Evolutionary conservation across 2,888 invertebrate species (phyloP).

Genomic region (Diploptera punctata): DNA sequence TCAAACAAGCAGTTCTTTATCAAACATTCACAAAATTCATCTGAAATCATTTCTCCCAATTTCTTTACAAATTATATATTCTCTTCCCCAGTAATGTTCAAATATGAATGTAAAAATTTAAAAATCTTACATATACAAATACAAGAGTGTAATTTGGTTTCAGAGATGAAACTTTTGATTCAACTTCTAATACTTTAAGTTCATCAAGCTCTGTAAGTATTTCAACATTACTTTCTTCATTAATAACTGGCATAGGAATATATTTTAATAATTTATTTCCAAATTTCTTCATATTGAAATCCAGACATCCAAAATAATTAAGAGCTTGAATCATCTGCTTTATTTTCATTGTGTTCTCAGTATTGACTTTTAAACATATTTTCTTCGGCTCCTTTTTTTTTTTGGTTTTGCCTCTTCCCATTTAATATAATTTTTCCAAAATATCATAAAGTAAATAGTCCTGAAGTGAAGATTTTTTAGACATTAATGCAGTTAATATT

Average conservation of each 20-base stretch:
- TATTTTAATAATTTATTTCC: slow-evolving; percentile 63
- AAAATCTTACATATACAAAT: slow-evolving; percentile 53
- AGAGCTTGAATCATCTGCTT: slow-evolving; percentile 56
- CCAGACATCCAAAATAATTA: slow-evolving; percentile 54
- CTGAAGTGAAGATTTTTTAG: slow-evolving; percentile 57
- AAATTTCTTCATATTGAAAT: slow-evolving; percentile 62
- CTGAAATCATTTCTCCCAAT: slow-evolving; percentile 59
- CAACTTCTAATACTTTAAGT: slow-evolving; percentile 48
- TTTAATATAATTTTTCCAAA: slow-evolving; percentile 50
- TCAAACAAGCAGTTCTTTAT: slow-evolving; percentile 76
- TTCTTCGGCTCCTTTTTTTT: slow-evolving; percentile 51
- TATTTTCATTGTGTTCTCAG: slow-evolving; percentile 50
- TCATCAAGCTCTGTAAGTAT: slow-evolving; percentile 44
- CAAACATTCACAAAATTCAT: slow-evolving; percentile 68
- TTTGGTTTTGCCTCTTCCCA: slow-evolving; percentile 54
- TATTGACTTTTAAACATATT: slow-evolving; percentile 56
- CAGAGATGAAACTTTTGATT: slow-evolving; percentile 23
- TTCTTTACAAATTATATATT: slow-evolving; percentile 60
- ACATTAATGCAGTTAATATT: slow-evolving; percentile 59
- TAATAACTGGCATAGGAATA: slow-evolving; percentile 65
- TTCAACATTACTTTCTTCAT: slow-evolving; percentile 57
- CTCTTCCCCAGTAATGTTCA: slow-evolving; percentile 59
- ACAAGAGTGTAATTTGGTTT: slow-evolving; percentile 13
- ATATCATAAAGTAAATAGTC: slow-evolving; percentile 59
- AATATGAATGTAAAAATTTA: slow-evolving; percentile 59